Evolutionary conservation across 2,888 invertebrate genomes (phyloP).

Genomic region (Ischnura elegans): DNA sequence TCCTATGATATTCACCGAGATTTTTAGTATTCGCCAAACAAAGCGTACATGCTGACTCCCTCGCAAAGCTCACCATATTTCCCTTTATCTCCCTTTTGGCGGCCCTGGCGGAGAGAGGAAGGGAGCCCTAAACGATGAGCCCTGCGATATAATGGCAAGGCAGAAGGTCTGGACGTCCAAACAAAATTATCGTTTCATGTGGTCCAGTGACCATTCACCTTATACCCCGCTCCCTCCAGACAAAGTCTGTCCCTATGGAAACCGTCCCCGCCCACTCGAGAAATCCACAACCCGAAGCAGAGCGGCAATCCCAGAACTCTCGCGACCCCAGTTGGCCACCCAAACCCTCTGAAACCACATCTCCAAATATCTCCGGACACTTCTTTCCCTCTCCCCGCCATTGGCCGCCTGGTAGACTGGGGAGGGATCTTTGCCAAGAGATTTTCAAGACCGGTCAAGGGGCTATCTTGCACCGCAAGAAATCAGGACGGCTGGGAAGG

Average conservation of each 20-base stretch:
- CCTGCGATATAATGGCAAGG: conserved; percentile 29
- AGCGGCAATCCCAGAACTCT: neutral
- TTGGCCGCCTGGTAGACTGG: neutral
- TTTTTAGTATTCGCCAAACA: no score
- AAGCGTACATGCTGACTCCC: conserved; percentile 24
- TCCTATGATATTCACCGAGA: no score
- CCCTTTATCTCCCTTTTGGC: neutral
- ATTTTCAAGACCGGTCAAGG: conserved; percentile 27
- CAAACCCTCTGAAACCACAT: neutral
- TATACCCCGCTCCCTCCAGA: neutral
- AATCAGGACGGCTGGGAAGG: neutral
- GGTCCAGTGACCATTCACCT: conserved; percentile 63
- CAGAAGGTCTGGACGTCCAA: conserved; percentile 60
- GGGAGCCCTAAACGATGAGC: conserved; percentile 45
- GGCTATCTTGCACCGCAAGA: conserved; percentile 48
- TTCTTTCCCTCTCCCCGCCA: neutral
- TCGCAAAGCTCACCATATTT: neutral
- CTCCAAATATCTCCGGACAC: neutral
- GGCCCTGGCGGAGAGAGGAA: neutral
- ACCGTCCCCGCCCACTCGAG: neutral
- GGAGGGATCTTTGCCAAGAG: conserved; percentile 65
- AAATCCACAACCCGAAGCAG: neutral
- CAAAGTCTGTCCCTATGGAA: neutral
- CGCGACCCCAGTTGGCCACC: neutral
- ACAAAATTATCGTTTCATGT: conserved; percentile 64